Base-by-base conservation (phyloP, 2,113 vertebrate genomes). In the Mustela nigripes region DNA sequence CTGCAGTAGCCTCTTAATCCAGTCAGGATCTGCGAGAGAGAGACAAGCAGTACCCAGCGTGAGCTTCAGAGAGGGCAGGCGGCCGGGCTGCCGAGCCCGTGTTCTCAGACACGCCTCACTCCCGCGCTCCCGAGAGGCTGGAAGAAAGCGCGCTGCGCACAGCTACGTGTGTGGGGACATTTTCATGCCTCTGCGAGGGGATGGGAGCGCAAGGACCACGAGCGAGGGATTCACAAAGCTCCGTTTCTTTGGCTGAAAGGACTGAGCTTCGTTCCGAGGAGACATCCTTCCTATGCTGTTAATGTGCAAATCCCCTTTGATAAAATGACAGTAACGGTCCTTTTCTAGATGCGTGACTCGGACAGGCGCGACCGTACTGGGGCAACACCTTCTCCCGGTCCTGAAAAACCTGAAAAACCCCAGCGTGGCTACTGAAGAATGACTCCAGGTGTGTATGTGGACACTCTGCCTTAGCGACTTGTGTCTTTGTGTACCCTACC, bases 1-100 rank as follows among this genome's bases (percentile, higher is more conserved):
- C 80, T 99, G 99, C 90, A 99, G 98, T 2, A 99, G 98, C 98
- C 99, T 99, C 99, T 99, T 99, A 94, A 99, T 99, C 99, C 99
- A 99, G 73, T 99, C 99, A 19, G 99, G 99, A 97, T 99, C 99
- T 99, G 99, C 31, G 98, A 97, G 67, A 96, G 98, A 97, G 97
- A 98, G 97, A 98, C 10, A 97, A 79, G 19, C 1, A 33, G 62
- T 63, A 82, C 42, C 73, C 87, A 89, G 92, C 2, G 1, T 69
- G 1, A 53, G 31, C 56, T 42, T 45, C 16, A 2, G 50, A 33
- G n/a, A 62, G 36, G 80, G 69, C 39, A 0, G 18, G 1, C 60
- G 8, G 18, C 26, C 0, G 26, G 21, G 11, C 74, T 7, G n/a
- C 11, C 1, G 19, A 0, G 2, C 1, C 1, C 5, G 39, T 1